Conservation (phyloP, 2,888 invertebrate genomes). For the Caenorhabditis afra region DNA sequence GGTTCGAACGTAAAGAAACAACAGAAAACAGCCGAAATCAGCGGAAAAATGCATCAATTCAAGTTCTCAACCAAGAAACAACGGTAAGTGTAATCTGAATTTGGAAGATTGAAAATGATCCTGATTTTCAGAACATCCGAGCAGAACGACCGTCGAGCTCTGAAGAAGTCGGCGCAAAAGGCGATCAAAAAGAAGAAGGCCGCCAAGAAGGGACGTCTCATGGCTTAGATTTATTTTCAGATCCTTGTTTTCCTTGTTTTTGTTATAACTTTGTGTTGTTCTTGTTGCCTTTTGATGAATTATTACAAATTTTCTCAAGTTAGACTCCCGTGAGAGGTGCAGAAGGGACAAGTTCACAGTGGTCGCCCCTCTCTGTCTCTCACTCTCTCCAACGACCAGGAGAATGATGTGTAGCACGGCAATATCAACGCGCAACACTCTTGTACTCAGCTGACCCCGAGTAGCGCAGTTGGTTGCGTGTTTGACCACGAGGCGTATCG, state of each 20-base stretch:
- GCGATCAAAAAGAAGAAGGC: slow-evolving; percentile 65
- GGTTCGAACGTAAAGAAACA: slow-evolving; percentile 17
- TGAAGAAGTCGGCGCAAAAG: slow-evolving; percentile 66
- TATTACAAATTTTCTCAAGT: not conserved
- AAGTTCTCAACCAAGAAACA: slow-evolving; percentile 66
- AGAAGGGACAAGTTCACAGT: too few relatives aligned
- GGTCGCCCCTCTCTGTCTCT: not conserved
- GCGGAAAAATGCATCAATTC: slow-evolving; percentile 60
- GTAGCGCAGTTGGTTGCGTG: slow-evolving; percentile 34
- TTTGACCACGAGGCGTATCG: not conserved
- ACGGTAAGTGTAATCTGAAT: slow-evolving; percentile 34
- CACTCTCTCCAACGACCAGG: not conserved
- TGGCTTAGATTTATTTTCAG: slow-evolving; percentile 39
- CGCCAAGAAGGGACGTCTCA: slow-evolving; percentile 51
- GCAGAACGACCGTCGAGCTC: slow-evolving; percentile 61
- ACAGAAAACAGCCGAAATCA: slow-evolving; percentile 19
- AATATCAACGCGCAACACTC: not conserved
- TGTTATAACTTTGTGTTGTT: not conserved
- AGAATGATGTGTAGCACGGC: too few relatives aligned
- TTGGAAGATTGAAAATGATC: too few relatives aligned
- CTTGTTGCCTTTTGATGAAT: slow-evolving; percentile 4
- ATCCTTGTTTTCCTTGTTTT: slow-evolving; percentile 26
- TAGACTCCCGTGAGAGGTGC: too few relatives aligned
- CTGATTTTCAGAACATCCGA: slow-evolving; percentile 25
- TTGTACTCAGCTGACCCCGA: not conserved